Evolutionary conservation across 2,797 vertebrate species (phyloP).

Genomic region (Loriculus beryllinus): DNA sequence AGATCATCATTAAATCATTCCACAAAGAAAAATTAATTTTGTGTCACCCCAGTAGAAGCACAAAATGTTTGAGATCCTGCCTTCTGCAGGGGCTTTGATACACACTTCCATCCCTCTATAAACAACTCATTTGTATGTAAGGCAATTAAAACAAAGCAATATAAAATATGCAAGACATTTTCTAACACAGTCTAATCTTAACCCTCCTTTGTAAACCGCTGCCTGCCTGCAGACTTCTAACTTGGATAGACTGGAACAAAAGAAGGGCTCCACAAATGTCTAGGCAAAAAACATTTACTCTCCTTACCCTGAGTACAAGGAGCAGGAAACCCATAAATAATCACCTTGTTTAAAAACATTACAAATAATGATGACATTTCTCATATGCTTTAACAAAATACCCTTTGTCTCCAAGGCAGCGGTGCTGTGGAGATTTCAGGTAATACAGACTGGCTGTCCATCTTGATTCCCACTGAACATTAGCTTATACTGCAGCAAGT

Average conservation of each 20-base stretch:
- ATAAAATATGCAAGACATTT: rapidly evolving
- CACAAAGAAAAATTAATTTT: neutral
- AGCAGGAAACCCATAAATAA: neutral
- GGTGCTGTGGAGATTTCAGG: neutral
- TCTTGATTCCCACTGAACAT: neutral
- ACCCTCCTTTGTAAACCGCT: neutral
- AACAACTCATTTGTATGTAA: neutral
- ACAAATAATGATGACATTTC: neutral
- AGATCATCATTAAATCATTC: neutral
- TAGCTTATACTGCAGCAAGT: neutral
- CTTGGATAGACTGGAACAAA: neutral
- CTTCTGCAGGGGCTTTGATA: neutral
- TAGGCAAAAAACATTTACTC: neutral
- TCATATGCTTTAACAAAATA: neutral
- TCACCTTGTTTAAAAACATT: neutral
- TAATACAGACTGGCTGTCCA: neutral
- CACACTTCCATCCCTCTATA: neutral
- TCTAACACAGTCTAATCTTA: neutral
- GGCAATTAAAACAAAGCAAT: neutral
- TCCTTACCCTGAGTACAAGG: rapidly evolving
- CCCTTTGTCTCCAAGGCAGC: neutral
- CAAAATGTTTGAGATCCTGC: neutral
- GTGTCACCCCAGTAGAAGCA: neutral
- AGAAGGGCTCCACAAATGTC: neutral
- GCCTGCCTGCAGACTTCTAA: neutral